Conservation (phyloP, 1,140 invertebrate species). For the Drosophila repletoides region DNA sequence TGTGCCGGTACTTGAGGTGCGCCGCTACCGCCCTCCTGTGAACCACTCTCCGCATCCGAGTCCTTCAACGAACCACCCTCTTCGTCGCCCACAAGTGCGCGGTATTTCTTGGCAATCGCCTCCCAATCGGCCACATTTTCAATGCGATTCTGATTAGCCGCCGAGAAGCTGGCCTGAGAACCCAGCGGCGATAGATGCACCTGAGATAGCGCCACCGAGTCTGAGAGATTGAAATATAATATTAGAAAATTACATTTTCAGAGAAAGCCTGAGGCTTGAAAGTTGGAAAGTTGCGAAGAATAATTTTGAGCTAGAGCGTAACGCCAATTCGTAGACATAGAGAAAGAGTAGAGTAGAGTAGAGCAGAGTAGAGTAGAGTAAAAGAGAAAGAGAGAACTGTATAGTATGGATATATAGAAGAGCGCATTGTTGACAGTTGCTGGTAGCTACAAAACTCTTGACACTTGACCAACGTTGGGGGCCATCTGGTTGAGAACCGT, state of each 20-base stretch:
- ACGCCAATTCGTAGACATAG: constrained; percentile 46
- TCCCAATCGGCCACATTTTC: constrained; percentile 97
- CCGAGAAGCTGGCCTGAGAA: constrained; percentile 90
- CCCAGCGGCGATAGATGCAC: constrained; percentile 91
- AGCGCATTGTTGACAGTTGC: constrained; percentile 39
- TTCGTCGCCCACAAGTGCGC: constrained; percentile 85
- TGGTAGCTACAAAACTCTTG: constrained; percentile 71
- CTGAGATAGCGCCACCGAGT: constrained; percentile 89
- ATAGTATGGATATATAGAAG: constrained; percentile 8
- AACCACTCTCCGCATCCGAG: constrained; percentile 76
- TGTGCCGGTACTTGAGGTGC: constrained; percentile 65
- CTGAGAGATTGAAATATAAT: constrained; percentile 79
- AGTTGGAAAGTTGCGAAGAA: constrained; percentile 48
- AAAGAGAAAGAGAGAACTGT: constrained; percentile 33
- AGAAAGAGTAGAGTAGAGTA: constrained; percentile 21
- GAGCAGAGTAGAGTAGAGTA: constrained; percentile 15
- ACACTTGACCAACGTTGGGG: constrained; percentile 29
- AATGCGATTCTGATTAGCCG: constrained; percentile 86
- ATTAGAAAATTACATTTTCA: constrained; percentile 21
- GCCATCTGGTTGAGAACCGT: not conserved
- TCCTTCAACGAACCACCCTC: constrained; percentile 79
- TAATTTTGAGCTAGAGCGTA: constrained; percentile 81
- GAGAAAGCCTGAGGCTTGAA: not conserved
- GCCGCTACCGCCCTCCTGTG: constrained; percentile 62
- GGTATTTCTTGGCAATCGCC: constrained; percentile 93